Evolutionary conservation across 1,140 invertebrate genomes (phyloP), one percentile per base, ranked within the genome.

Genomic region (Leptinotarsa texana): DNA sequence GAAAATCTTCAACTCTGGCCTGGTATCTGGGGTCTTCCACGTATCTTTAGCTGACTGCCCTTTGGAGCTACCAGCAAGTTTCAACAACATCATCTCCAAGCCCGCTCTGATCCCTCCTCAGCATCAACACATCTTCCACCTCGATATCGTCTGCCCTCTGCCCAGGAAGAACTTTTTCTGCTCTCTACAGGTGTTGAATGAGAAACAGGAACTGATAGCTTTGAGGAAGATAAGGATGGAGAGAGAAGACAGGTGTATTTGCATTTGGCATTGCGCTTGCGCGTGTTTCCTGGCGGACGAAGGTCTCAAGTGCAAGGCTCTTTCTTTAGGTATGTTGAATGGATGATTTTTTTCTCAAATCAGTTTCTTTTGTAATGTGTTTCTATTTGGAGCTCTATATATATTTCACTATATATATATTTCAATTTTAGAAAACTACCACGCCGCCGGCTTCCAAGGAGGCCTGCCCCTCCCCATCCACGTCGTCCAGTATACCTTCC

Each of bases 261-360:
- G 87, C 75, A 79, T 84, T 4, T 84, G 86, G 85, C 85, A 87
- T 73, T 88, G 87, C 75, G 73, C 81, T 47, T 88, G 87, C 74
- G 81, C 81, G 4, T 88, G 87, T 75, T 78, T 82, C 27, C 77
- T 74, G 6, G 77, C 83, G 6, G 77, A 80, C 68, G 74, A 76
- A 48, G 82, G 81, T n/a, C 77, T 83, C 13, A 78, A 78, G 65
- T 87, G 87, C 75, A 77, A 63, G 42, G 83, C 84, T 0, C 83
- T 87, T 79, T 81, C 80, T 22, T 63, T 81, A 75, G 77, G 77
- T 69, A 61, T 65, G 78, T 68, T 57, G 2, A 42, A 42, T 42
- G 8, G 33, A 11, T 42, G 33, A 11, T 3, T 42, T 42, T 11
- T 42, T 3, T 1, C 33, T 11, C 33, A 42, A 42, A 42, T 42